phyloP scores from a whole-genome alignment of 2,113 vertebrate genomes.

The Stercorarius parasiticus region DNA sequence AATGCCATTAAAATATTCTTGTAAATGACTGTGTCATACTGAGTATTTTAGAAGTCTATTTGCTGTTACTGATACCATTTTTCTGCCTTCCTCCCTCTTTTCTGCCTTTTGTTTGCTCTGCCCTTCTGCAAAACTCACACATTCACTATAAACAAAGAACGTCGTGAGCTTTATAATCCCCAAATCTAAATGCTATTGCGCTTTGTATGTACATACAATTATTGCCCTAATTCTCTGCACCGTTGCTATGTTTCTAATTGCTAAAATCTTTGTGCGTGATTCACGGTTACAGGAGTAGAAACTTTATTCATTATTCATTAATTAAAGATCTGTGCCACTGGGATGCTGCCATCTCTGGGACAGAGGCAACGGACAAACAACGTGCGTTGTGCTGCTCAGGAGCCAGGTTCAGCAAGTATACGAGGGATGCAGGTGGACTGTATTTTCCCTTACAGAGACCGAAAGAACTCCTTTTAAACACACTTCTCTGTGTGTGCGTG shows the following conservation, averaged over 20 bases:
- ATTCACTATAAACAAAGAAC: neutral
- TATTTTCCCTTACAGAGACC: neutral
- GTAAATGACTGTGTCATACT: neutral
- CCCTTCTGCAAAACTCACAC: neutral
- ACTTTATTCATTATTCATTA: no score
- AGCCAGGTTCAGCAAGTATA: neutral
- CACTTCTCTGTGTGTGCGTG: neutral
- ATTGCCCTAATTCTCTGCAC: neutral
- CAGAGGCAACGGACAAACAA: neutral
- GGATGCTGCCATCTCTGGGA: neutral
- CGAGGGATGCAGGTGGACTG: neutral
- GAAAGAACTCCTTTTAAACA: neutral
- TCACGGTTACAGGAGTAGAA: neutral
- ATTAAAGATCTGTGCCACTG: neutral
- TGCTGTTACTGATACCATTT: neutral
- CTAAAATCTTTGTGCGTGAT: neutral
- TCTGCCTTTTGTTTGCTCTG: neutral
- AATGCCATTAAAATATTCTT: neutral
- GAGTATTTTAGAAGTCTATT: neutral
- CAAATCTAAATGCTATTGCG: neutral
- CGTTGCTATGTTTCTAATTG: neutral
- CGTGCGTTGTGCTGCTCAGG: neutral
- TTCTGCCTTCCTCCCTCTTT: neutral
- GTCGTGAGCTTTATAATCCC: neutral
- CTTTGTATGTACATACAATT: neutral